Conservation (phyloP, 2,888 invertebrate genomes). For the Drosophila prolongata region DNA sequence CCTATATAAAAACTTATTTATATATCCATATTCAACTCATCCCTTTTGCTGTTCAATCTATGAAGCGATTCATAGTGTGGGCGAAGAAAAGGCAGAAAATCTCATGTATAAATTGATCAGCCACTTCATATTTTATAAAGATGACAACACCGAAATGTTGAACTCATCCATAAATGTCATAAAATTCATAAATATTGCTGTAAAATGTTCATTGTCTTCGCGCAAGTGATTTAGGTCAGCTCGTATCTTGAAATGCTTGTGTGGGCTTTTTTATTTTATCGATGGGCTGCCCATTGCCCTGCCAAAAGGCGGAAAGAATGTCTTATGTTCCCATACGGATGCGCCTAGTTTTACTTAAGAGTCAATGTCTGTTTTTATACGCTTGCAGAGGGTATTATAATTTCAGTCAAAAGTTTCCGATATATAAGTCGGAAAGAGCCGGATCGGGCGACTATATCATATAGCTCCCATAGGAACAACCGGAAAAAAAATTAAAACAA, state of each 20-base stretch:
- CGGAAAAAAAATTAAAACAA: too few relatives aligned
- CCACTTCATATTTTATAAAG: slow-evolving; percentile 56
- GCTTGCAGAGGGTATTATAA: too few relatives aligned
- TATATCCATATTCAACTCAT: slow-evolving; percentile 3
- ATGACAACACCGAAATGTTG: slow-evolving; percentile 50
- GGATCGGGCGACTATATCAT: too few relatives aligned
- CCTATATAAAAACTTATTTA: slow-evolving; percentile 9
- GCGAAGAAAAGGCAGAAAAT: slow-evolving; percentile 32
- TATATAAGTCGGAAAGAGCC: too few relatives aligned
- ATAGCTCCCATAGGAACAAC: too few relatives aligned
- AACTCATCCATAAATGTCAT: slow-evolving; percentile 66
- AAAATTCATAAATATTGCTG: slow-evolving; percentile 56
- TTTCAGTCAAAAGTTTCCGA: too few relatives aligned
- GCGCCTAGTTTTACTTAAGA: too few relatives aligned
- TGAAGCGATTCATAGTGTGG: slow-evolving; percentile 40
- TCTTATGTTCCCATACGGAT: too few relatives aligned
- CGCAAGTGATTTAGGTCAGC: slow-evolving; percentile 28
- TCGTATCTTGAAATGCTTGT: slow-evolving; percentile 15
- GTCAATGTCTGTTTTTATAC: too few relatives aligned
- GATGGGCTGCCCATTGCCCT: not conserved
- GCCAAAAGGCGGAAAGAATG: too few relatives aligned
- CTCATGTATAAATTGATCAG: slow-evolving; percentile 55
- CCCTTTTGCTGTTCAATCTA: slow-evolving; percentile 36
- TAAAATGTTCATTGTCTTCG: slow-evolving; percentile 52
- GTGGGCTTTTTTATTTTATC: slow-evolving; percentile 28